A percentile compares a stretch with the other conserved stretches of the same genome.
Conservation (phyloP, 2,888 invertebrate species). For the Cryptus armator region DNA sequence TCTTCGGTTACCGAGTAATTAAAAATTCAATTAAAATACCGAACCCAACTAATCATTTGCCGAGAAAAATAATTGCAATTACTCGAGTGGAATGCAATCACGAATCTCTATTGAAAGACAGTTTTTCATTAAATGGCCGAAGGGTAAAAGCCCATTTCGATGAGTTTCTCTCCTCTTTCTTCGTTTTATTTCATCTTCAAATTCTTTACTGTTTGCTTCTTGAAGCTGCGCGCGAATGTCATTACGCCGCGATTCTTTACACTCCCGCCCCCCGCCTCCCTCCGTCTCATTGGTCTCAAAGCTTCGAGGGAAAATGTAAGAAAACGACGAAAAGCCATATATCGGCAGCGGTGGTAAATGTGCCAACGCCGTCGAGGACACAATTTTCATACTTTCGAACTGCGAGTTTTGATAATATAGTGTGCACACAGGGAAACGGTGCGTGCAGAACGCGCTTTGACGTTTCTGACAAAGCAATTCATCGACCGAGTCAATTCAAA, state of each 20-base stretch:
- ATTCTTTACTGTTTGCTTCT: not conserved
- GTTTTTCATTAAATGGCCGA: constrained; percentile 69
- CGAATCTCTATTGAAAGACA: constrained; percentile 68
- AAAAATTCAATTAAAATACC: constrained; percentile 56
- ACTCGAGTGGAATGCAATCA: constrained; percentile 71
- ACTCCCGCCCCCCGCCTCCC: no score
- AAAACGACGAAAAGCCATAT: not conserved
- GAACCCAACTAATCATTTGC: constrained; percentile 67
- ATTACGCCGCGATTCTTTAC: no score
- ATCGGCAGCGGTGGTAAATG: not conserved
- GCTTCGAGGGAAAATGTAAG: not conserved
- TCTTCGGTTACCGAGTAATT: constrained; percentile 24
- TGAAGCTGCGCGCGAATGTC: no score
- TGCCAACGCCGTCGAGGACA: not conserved
- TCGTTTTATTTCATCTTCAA: not conserved
- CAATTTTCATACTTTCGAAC: not conserved
- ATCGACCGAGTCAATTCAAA: not conserved
- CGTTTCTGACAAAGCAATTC: constrained; percentile 34
- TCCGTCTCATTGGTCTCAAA: not conserved
- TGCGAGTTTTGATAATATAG: not conserved
- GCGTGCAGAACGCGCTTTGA: not conserved
- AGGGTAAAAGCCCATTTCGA: not conserved
- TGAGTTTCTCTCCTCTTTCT: not conserved
- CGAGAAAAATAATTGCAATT: constrained; percentile 72
- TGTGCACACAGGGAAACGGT: not conserved